phyloP scores from a whole-genome alignment of 2,113 vertebrate genomes.

The Maccullochella peelii region DNA sequence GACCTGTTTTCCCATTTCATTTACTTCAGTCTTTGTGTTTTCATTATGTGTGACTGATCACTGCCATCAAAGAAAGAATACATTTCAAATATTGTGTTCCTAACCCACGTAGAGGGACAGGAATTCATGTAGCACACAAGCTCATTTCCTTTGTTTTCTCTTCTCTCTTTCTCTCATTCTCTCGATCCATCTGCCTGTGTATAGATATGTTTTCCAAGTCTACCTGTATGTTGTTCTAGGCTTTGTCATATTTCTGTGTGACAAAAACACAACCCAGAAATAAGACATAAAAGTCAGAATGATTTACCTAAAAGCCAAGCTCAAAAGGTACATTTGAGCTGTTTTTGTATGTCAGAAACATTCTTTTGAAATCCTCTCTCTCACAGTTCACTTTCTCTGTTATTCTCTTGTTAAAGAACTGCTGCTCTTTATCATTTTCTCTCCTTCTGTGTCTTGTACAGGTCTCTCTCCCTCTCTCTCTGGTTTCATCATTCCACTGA shows the following conservation, averaged over 20 bases:
- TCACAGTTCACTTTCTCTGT: slow-evolving; percentile 10
- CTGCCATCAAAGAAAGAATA: slow-evolving; percentile 30
- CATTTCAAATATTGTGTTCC: slow-evolving; percentile 33
- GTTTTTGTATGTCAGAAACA: background rate
- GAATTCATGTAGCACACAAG: slow-evolving; percentile 20
- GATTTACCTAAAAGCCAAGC: background rate
- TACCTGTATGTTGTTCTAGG: background rate
- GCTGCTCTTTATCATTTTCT: background rate
- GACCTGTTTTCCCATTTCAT: slow-evolving; percentile 25
- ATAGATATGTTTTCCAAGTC: background rate
- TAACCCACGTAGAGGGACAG: background rate
- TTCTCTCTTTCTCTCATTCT: background rate
- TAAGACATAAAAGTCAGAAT: background rate
- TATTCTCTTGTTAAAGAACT: slow-evolving; percentile 15
- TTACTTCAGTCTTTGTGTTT: slow-evolving; percentile 27
- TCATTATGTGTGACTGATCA: slow-evolving; percentile 36
- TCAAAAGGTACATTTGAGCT: slow-evolving; percentile 7
- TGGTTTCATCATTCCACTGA: slow-evolving; percentile 48
- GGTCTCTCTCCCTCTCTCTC: background rate
- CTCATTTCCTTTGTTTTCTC: slow-evolving; percentile 18
- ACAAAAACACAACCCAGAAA: slow-evolving; percentile 14
- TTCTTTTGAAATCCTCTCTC: background rate
- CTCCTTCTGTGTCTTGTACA: background rate
- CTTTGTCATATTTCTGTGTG: slow-evolving; percentile 5
- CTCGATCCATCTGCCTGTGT: background rate